Conservation (phyloP, 30 jellyfish, hydroid and myxozoan species). For the Aurelia coerulea region DNA sequence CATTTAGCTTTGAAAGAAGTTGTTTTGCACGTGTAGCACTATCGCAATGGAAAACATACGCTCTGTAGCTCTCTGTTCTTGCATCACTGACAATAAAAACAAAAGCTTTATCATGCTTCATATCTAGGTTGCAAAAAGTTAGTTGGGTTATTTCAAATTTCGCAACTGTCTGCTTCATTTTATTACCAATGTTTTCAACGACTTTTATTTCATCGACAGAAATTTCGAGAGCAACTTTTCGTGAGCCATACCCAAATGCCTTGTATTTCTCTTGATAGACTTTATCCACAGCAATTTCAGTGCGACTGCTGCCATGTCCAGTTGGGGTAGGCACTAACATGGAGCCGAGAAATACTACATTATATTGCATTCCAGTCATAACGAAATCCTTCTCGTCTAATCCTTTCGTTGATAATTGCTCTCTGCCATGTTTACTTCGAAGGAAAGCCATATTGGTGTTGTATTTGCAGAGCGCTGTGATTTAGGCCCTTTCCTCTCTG, state of each 20-base stretch:
- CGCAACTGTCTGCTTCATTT: constrained; percentile 14
- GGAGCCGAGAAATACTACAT: constrained; percentile 72
- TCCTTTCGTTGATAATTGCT: constrained; percentile 50
- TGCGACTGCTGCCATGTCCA: constrained; percentile 80
- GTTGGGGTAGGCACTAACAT: constrained; percentile 78
- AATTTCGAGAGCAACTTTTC: constrained; percentile 59
- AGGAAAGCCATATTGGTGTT: constrained; percentile 51
- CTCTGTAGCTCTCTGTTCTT: constrained; percentile 35
- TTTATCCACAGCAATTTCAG: constrained; percentile 73
- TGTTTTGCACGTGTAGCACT: constrained; percentile 64
- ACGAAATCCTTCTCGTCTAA: constrained; percentile 65
- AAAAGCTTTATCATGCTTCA: constrained; percentile 79
- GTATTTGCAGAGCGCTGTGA: not conserved
- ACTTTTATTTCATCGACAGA: constrained; percentile 41
- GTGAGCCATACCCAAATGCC: constrained; percentile 64
- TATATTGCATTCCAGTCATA: constrained; percentile 55
- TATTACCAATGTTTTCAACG: constrained; percentile 13
- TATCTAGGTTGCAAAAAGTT: constrained; percentile 65
- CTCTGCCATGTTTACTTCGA: constrained; percentile 60
- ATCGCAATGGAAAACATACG: constrained; percentile 81
- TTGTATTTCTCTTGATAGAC: constrained; percentile 74
- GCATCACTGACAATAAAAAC: constrained; percentile 68
- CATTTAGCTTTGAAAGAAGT: constrained; percentile 7
- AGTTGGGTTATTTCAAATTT: constrained; percentile 28
- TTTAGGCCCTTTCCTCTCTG: no score